Percentiles rank a stretch among this genome's conserved stretches.
phyloP scores from a whole-genome alignment of 2,113 vertebrate genomes.

The Psettodes erumei region DNA sequence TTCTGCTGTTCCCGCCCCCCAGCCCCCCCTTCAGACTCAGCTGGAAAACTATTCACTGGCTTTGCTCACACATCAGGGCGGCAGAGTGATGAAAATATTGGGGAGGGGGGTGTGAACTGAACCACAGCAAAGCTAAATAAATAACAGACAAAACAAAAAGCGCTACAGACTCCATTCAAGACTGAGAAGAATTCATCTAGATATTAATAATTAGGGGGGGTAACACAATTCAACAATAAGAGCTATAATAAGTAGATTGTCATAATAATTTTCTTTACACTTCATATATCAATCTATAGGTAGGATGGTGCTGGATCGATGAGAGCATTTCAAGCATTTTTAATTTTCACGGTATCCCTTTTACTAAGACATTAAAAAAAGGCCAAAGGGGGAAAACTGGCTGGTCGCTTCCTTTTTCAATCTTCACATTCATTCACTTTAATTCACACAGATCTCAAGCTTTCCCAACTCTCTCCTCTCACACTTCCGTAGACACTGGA shows the following conservation, averaged over 20 bases:
- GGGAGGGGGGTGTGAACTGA: conserved; percentile 40
- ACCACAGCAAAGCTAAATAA: conserved; percentile 77
- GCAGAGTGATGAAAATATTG: conserved; percentile 44
- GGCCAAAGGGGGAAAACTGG: conserved; percentile 20
- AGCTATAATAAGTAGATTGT: conserved; percentile 79
- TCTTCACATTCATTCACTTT: conserved; percentile 53
- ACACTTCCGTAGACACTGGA: conserved; percentile 37
- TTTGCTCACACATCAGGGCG: conserved; percentile 55
- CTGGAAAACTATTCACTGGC: conserved; percentile 52
- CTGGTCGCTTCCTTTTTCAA: conserved; percentile 59
- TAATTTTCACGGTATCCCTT: conserved; percentile 66
- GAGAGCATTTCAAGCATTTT: conserved; percentile 65
- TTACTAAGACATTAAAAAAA: conserved; percentile 73
- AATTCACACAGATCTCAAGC: conserved; percentile 43
- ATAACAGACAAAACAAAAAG: conserved; percentile 75
- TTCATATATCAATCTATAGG: conserved; percentile 68
- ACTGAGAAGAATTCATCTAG: conserved; percentile 54
- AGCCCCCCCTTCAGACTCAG: conserved; percentile 4
- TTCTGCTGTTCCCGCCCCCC: conserved; percentile 9
- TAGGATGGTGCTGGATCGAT: conserved; percentile 66
- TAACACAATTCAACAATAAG: conserved; percentile 68
- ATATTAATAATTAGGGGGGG: conserved; percentile 50
- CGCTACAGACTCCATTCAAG: conserved; percentile 70
- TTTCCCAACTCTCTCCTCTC: conserved; percentile 37
- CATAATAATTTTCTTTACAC: conserved; percentile 58